Base-by-base conservation (phyloP, 2,113 vertebrate species). In the Zosterops lateralis region DNA sequence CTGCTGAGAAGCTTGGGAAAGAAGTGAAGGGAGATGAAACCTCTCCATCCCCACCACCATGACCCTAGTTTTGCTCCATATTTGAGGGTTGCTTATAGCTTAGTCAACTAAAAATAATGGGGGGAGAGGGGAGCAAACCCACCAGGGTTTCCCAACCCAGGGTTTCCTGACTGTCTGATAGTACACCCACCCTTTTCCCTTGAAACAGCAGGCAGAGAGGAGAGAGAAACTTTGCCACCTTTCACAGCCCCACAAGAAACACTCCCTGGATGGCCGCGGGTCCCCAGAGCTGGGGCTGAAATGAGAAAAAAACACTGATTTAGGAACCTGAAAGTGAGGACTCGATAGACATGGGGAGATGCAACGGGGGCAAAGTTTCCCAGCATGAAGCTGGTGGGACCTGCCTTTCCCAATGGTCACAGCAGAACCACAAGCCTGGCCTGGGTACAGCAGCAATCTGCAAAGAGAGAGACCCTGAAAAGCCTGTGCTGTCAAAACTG, bases 321-420 rank as follows among this genome's bases (percentile, higher is more conserved):
- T 54, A 50, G 40, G 44, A 87, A 60, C 7, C 5, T 60, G n/a
- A 56, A 82, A 16, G 18, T 36, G 28, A 42, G 26, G 13, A 67
- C 19, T 50, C 3, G 0, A 24, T 14, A 72, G 38, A 19, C 20
- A 25, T 1, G 0, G 40, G 34, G 42, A 82, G 53, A 47, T 58
- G 29, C 1, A 4, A 61, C 1, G 2, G 12, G 18, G 25, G 10
- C n/a, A 58, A 82, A 13, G 40, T 48, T 90, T 91, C 36, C 25
- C 34, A 29, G 28, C 7, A 4, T 6, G 15, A n/a, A 54, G 70
- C 20, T 87, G 40, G 45, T 73, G 44, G 19, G 40, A 81, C n/a
- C 32, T 51, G 79, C 28, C 15, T 70, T 76, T 86, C 38, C 44
- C 47, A 36, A 6, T 22, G 38, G 65, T 66, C 51, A 47, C 61